Evolutionary conservation across 2,113 vertebrate genomes (phyloP), one percentile per base, ranked within the genome.

Genomic region (Dascyllus trimaculatus): DNA sequence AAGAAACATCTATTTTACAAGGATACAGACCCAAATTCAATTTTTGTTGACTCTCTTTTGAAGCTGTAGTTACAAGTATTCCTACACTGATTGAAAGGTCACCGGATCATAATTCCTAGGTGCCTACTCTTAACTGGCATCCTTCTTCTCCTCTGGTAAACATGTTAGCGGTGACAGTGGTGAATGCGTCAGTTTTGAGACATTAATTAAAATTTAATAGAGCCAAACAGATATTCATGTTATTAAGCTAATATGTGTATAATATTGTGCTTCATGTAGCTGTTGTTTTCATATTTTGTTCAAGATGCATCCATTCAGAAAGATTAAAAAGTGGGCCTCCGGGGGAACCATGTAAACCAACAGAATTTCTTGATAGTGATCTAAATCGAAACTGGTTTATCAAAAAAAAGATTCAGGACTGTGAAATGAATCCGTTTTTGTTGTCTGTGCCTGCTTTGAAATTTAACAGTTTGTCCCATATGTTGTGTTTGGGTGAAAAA

Each of bases 401-500:
- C 29, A 29, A 18, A 48, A 18, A 48, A 76, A 61, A 40, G 35
- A 32, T 38, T 64, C 29, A 5, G n/a, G 25, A 19, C 49, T 48
- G 0, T 32, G 4, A 32, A 32, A 48, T 18, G 24, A 54, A 18
- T n/a, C 10, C 3, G 0, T 17, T n/a, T 2, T 48, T 56, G 71
- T 70, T 21, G n/a, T 59, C n/a, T 29, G 17, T 22, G 15, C 19
- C 18, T 29, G 38, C 43, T 78, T 57, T 56, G 4, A 49, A 24
- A 67, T 66, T 21, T 24, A 32, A 19, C 51, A 53, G 15, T 54
- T 71, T 66, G 22, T 63, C 24, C 51, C 56, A 61, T 71, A 71
- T 75, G 21, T 46, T 69, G n/a, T 62, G 49, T 80, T 26, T 62
- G n/a, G 35, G 35, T 66, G 14, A 69, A 77, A 77, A 71, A 69